Evolutionary conservation across 1,140 invertebrate genomes (phyloP), one percentile per base, ranked within the genome.

Genomic region (Trichoplusia ni): DNA sequence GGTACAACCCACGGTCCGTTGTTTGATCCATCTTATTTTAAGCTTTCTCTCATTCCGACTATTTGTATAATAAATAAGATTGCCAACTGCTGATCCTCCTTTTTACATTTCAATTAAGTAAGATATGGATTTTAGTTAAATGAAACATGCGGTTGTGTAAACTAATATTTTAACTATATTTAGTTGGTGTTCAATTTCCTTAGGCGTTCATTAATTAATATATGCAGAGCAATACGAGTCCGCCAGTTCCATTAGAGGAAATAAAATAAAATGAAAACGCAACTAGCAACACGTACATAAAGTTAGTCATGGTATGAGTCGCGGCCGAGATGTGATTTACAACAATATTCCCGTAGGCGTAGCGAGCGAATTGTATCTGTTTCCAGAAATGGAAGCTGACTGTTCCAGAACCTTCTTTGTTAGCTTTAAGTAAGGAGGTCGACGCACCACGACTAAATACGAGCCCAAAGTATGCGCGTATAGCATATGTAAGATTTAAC

Each of bases 381-480:
- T 77, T 80, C 77, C 78, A 84, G 81, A 80, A 84, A 85, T 79
- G 76, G 74, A 75, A 75, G 71, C 72, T 72, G 71, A 73, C 73
- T 72, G 71, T 79, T 77, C 65, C 74, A 82, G 77, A 77, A 75
- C 59, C 74, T 79, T 75, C 71, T 73, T 73, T 73, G 69, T 74
- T 69, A 65, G 65, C 25, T 69, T 62, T 42, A 56, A 62, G 56
- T 54, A 67, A 65, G 46, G 62, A 56, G 67, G 54, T 75, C 67
- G 70, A 67, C 42, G 54, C 54, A 44, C 54, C 40, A 38, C 9
- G 23, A 42, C 16, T 58, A 31, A 58, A 58, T 58, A 58, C 29
- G 51, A 58, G 37, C 14, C 14, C 31, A 59, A 38, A 44, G 8
- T 42, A 58, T 19, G 49, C 35, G 35, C 35, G 11, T 31, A 54